Evolutionary conservation across 2,888 invertebrate species (phyloP).

Genomic region (Sialis lutaria): DNA sequence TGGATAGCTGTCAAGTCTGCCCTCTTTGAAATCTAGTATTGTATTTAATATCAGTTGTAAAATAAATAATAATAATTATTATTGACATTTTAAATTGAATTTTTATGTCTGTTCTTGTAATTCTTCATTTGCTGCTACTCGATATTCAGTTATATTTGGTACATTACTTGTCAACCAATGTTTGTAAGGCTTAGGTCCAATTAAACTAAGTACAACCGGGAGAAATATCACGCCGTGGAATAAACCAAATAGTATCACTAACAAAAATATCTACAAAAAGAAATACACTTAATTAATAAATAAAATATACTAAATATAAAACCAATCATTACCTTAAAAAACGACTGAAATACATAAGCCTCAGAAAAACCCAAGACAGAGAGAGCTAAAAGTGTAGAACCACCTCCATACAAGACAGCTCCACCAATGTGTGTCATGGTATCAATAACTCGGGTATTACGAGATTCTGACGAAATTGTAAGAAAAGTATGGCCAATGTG

Average conservation of each 20-base stretch:
- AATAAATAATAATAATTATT: too few relatives aligned
- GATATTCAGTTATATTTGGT: too few relatives aligned
- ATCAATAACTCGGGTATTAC: constrained; percentile 37
- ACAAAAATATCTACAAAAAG: constrained; percentile 48
- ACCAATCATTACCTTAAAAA: constrained; percentile 34
- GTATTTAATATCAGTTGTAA: too few relatives aligned
- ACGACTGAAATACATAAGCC: constrained; percentile 60
- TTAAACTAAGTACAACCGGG: constrained; percentile 53
- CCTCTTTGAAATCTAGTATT: too few relatives aligned
- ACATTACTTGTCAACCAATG: background rate
- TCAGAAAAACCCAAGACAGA: constrained; percentile 50
- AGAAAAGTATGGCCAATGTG: constrained; percentile 69
- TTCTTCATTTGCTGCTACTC: too few relatives aligned
- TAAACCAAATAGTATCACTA: constrained; percentile 60
- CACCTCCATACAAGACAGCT: constrained; percentile 60
- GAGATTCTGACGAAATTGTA: constrained; percentile 28
- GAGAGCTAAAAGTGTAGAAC: constrained; percentile 57
- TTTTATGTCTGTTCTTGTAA: too few relatives aligned
- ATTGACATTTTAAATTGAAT: too few relatives aligned
- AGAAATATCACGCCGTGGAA: constrained; percentile 60
- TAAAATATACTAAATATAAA: background rate
- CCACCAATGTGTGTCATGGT: constrained; percentile 57
- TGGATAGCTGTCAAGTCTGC: too few relatives aligned
- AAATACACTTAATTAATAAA: constrained; percentile 4
- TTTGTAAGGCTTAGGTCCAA: constrained; percentile 44